These are phyloP conservation scores for Dendropsophus ebraccatus DNA, from an alignment of 2,113 vertebrate species.

Conservation along the genomic window DNA sequence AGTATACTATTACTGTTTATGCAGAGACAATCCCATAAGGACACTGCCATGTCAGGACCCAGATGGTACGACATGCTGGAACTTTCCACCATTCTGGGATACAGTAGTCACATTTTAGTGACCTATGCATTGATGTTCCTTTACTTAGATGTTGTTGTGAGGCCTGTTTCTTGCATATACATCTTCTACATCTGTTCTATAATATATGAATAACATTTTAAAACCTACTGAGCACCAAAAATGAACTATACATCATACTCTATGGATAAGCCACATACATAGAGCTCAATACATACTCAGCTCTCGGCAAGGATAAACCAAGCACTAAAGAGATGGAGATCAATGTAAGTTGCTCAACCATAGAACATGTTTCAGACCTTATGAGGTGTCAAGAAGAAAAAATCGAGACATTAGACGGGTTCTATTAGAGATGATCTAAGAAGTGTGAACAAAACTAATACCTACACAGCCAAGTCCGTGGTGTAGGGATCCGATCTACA, in stretches of 20 bases:
- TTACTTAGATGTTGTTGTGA: no score
- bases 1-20: no score
- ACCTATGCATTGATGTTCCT: no score
- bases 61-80: no score
- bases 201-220: no score
- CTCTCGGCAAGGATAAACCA: neutral
- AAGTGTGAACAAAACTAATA: constrained; percentile 68
- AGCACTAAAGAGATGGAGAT: neutral
- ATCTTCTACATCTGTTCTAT: no score
- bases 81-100: no score
- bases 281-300: neutral
- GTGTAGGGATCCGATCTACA: constrained; percentile 94
- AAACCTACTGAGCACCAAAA: no score
- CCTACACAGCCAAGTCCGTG: constrained; percentile 96
- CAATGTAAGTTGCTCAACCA: neutral
- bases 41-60: no score
- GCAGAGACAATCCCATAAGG: no score
- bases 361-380: neutral
- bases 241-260: neutral
- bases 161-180: no score
- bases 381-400: neutral
- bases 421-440: neutral
- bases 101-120: no score
- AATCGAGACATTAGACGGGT: neutral
- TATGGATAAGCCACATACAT: neutral